Evolutionary conservation across 1,140 invertebrate genomes (phyloP).

Genomic region (Episyrphus balteatus): DNA sequence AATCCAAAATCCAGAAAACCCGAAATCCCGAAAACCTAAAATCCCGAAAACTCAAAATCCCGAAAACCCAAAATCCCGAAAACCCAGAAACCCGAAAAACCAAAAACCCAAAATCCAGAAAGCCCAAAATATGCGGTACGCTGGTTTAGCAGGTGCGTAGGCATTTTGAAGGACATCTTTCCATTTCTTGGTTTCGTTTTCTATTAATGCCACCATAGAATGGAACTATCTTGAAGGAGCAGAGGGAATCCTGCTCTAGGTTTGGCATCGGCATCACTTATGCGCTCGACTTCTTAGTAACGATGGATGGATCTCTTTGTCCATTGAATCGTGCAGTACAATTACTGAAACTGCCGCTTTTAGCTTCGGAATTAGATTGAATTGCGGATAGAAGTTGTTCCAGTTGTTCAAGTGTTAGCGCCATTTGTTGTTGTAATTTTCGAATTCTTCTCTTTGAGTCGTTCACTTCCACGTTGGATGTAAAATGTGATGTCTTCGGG

Average conservation of each 20-base stretch:
- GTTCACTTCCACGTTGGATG: too few relatives aligned
- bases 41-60: too few relatives aligned
- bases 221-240: conserved; percentile 2
- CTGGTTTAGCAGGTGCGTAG: conserved; percentile 2
- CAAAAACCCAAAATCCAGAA: too few relatives aligned
- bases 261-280: conserved; percentile 1
- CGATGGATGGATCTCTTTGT: not conserved
- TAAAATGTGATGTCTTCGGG: too few relatives aligned
- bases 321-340: conserved; percentile 4
- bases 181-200: conserved; percentile 2
- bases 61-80: too few relatives aligned
- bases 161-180: conserved; percentile 3
- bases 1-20: too few relatives aligned
- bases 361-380: not conserved
- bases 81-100: too few relatives aligned
- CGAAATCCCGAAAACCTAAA: too few relatives aligned
- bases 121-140: conserved; percentile 3
- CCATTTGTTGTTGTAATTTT: too few relatives aligned
- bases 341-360: conserved; percentile 3
- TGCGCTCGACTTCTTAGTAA: conserved; percentile 2
- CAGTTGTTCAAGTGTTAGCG: conserved; percentile 1
- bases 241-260: conserved; percentile 1
- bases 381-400: not conserved
- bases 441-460: too few relatives aligned
- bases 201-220: conserved; percentile 5